A percentile compares a stretch with the other conserved stretches of the same genome.
These are phyloP conservation scores for Apamea epomidion DNA, from an alignment of 2,888 invertebrate species.

Conservation along the genomic window DNA sequence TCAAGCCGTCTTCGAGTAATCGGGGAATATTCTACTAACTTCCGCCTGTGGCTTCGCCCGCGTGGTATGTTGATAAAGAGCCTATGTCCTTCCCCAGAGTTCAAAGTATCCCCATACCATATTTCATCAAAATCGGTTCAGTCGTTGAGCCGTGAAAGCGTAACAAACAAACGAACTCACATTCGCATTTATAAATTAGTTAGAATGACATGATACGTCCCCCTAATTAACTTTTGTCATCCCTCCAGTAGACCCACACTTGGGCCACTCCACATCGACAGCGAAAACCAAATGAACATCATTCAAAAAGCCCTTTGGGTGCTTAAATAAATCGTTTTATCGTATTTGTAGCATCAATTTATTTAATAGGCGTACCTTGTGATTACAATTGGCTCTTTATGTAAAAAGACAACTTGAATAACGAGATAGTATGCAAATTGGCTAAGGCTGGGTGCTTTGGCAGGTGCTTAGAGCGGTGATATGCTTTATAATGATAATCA, in stretches of 20 bases:
- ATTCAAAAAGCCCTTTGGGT: conserved; percentile 67
- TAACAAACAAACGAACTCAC: neutral
- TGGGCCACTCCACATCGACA: conserved; percentile 57
- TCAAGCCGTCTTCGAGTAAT: too few species aligned
- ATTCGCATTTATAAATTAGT: neutral
- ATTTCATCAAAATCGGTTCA: neutral
- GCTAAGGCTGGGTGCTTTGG: neutral
- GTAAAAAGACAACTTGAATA: conserved; percentile 47
- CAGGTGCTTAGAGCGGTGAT: neutral
- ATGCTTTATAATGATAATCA: too few species aligned
- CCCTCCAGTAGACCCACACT: conserved; percentile 35
- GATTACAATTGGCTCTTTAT: conserved; percentile 59
- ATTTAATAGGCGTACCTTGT: conserved; percentile 61
- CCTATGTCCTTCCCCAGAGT: neutral
- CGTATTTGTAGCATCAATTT: conserved; percentile 71
- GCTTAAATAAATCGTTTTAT: conserved; percentile 74
- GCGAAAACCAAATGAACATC: conserved; percentile 72
- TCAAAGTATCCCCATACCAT: neutral
- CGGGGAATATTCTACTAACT: too few species aligned
- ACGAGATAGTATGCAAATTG: conserved; percentile 50
- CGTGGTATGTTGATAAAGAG: neutral
- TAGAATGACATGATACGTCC: neutral
- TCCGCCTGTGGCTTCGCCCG: too few species aligned
- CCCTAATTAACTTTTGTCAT: conserved; percentile 2
- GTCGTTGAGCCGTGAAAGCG: neutral